A percentile compares a stretch with the other conserved stretches of the same genome.
Evolutionary conservation across 2,888 invertebrate species (phyloP).

Genomic region (Patella depressa): DNA sequence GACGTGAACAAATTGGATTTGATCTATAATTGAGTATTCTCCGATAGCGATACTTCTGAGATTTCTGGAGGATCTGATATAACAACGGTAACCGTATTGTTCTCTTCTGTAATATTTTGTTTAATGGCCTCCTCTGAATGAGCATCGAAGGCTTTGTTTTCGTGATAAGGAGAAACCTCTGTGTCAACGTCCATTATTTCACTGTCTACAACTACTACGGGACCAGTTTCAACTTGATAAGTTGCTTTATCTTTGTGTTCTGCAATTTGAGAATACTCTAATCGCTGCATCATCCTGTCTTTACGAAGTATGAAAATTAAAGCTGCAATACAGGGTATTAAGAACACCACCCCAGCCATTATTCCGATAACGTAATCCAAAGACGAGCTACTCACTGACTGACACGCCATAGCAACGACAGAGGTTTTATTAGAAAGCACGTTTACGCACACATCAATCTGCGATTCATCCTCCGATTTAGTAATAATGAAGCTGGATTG

Average conservation of each 20-base stretch:
- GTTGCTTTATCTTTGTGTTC: background rate
- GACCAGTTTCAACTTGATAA: background rate
- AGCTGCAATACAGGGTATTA: conserved; percentile 44
- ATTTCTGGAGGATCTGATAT: too few relatives aligned
- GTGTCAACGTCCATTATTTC: background rate
- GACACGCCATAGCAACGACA: conserved; percentile 20
- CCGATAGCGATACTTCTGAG: too few relatives aligned
- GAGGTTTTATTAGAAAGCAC: conserved; percentile 25
- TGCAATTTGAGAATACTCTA: conserved; percentile 2
- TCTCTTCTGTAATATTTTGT: too few relatives aligned
- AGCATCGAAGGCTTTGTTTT: conserved; percentile 1
- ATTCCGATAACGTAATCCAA: conserved; percentile 41
- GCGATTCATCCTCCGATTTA: conserved; percentile 22
- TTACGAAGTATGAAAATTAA: conserved; percentile 37
- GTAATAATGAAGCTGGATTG: conserved; percentile 26
- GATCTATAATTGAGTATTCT: too few relatives aligned
- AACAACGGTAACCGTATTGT: too few relatives aligned
- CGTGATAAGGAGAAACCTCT: background rate
- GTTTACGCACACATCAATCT: conserved; percentile 39
- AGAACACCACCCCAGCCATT: conserved; percentile 46
- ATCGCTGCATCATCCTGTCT: conserved; percentile 28
- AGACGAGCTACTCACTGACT: background rate
- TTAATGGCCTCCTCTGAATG: background rate
- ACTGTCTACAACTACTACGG: background rate
- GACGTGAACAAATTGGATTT: too few relatives aligned